These are phyloP conservation scores for Marasmarcha lunaedactyla DNA, from an alignment of 2,888 invertebrate species.

Conservation along the genomic window DNA sequence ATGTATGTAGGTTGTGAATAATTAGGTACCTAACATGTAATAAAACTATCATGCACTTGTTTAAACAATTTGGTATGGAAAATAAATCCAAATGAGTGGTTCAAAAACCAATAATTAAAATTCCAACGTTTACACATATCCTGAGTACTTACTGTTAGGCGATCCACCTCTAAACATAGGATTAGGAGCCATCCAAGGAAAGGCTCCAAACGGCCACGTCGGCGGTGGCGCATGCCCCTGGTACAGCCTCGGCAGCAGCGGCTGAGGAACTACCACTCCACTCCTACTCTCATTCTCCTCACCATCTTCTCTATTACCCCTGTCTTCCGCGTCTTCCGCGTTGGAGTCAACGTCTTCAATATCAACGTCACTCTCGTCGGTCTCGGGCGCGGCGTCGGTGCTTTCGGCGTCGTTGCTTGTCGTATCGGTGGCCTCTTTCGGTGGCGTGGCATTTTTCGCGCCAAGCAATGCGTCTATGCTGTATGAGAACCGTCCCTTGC, in stretches of 20 bases:
- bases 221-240: slow-evolving; percentile 65
- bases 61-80: too few relatives aligned
- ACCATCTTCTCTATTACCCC: slow-evolving; percentile 49
- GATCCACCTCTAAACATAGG: slow-evolving; percentile 71
- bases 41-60: too few relatives aligned
- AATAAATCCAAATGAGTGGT: too few relatives aligned
- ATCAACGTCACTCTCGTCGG: slow-evolving; percentile 63
- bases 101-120: too few relatives aligned
- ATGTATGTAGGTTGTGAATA: too few relatives aligned
- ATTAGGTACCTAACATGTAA: too few relatives aligned
- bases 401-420: slow-evolving; percentile 54
- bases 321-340: slow-evolving; percentile 37
- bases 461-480: slow-evolving; percentile 77
- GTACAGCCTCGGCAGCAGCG: slow-evolving; percentile 72
- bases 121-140: too few relatives aligned
- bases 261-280: slow-evolving; percentile 76
- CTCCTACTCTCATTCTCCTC: slow-evolving; percentile 54
- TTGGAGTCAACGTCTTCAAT: slow-evolving; percentile 59
- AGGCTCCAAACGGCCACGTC: slow-evolving; percentile 74
- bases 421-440: slow-evolving; percentile 34
- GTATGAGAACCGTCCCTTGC: slow-evolving; percentile 78
- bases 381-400: slow-evolving; percentile 40
- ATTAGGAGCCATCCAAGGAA: slow-evolving; percentile 75
- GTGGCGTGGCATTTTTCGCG: slow-evolving; percentile 36
- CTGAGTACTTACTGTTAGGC: slow-evolving; percentile 66